Base-by-base conservation (phyloP, 2,113 vertebrate species). In the Corvus hawaiiensis region DNA sequence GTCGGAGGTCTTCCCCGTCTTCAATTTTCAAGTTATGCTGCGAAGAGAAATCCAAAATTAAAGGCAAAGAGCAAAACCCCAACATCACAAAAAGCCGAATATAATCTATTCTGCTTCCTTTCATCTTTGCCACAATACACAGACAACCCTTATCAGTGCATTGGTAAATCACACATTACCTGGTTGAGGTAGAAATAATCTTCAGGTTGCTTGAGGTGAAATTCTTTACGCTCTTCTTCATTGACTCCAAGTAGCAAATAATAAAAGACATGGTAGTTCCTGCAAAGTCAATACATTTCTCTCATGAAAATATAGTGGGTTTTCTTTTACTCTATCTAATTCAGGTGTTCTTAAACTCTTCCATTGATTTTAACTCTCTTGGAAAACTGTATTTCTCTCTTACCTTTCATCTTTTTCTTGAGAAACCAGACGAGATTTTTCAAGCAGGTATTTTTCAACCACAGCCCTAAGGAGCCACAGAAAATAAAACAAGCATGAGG, bases 181-280 rank as follows among this genome's bases (percentile, higher is more conserved):
- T 99, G 99, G 95, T 99, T 99, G 99, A 99, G 99, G 99, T 99
- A 99, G 98, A 98, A 98, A 98, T 99, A 99, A 87, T 99, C 99
- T 98, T 99, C 98, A 58, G 99, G 99, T 94, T 99, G 98, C 95
- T 98, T 98, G 96, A 99, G 98, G 96, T 99, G 99, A 97, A 99
- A 99, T 97, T 99, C 99, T 93, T 98, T 98, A 67, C 98, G 98
- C 56, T 99, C 99, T 41, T 99, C 99, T 72, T 98, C 98, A 8
- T 93, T 99, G 77, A 98, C 99, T 16, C 99, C 99, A 77, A 99
- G 98, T 89, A 99, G 97, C 97, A 99, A 98, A 95, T 99, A 99
- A 97, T 99, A 99, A 97, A 99, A 99, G 58, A 99, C 99, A 6
- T 99, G 99, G 93, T 99, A 99, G 98, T 99, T 99, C 98, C 99